These are phyloP conservation scores for Falco punctatus DNA, from an alignment of 2,113 vertebrate genomes.

Conservation along the genomic window DNA sequence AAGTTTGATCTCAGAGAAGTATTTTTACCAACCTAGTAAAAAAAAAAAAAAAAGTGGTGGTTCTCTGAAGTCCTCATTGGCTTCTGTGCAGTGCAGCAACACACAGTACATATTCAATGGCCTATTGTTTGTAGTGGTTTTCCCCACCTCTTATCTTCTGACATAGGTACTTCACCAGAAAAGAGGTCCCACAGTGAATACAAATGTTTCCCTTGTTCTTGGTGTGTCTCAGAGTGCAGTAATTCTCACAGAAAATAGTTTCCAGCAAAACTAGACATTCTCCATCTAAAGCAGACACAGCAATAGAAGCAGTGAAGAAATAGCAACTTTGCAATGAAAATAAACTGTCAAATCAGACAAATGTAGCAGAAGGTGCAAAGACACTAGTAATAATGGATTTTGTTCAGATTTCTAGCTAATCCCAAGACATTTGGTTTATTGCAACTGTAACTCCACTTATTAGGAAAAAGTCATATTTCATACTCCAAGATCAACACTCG, in stretches of 20 bases:
- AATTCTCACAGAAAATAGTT: neutral
- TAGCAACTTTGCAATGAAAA: neutral
- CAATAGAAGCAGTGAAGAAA: neutral
- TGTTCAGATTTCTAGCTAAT: neutral
- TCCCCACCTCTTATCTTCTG: neutral
- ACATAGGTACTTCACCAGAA: neutral
- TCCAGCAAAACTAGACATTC: neutral
- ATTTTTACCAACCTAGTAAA: neutral
- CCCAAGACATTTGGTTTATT: neutral
- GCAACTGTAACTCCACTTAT: neutral
- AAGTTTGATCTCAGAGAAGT: neutral
- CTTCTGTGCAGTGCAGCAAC: neutral
- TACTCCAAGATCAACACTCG: neutral
- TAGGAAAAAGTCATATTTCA: neutral
- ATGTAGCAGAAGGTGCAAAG: neutral
- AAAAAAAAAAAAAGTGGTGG: neutral
- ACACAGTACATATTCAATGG: neutral
- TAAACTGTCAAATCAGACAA: neutral
- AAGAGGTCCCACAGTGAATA: neutral
- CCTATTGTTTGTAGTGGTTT: neutral
- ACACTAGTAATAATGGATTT: neutral
- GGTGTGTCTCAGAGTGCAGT: neutral
- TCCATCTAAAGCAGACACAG: neutral
- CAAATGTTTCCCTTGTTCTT: neutral
- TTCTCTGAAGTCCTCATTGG: neutral